Evolutionary conservation across 1,140 invertebrate genomes (phyloP).

Genomic region (Phthorimaea operculella): DNA sequence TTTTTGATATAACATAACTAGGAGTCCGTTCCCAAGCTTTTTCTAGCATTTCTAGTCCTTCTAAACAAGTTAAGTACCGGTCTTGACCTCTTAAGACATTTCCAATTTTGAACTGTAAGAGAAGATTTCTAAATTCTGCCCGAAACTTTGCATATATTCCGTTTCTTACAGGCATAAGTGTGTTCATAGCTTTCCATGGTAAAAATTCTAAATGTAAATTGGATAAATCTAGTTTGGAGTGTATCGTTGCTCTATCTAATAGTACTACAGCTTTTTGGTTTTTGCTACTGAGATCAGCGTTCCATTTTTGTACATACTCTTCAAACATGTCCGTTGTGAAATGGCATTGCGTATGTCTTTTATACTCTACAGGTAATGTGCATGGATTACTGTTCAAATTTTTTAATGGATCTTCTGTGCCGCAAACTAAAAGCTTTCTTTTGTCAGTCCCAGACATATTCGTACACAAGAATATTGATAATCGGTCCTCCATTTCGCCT

Average conservation of each 20-base stretch:
- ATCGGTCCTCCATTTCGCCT: constrained; percentile 7
- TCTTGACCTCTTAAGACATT: neutral
- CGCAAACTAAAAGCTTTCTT: neutral
- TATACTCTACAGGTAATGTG: constrained; percentile 24
- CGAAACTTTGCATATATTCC: neutral
- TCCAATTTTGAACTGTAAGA: neutral
- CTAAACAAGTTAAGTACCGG: neutral
- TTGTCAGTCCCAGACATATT: neutral
- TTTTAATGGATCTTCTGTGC: neutral
- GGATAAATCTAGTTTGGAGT: constrained; percentile 23
- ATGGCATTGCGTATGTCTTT: constrained; percentile 22
- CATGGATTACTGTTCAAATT: neutral
- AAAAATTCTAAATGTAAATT: constrained; percentile 27
- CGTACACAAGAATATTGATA: neutral
- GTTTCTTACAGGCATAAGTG: neutral
- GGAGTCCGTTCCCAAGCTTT: neutral
- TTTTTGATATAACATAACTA: neutral
- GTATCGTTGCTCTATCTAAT: constrained; percentile 24
- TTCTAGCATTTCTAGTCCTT: neutral
- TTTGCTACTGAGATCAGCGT: constrained; percentile 15
- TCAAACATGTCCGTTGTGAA: constrained; percentile 31
- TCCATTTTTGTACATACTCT: constrained; percentile 29
- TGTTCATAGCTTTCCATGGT: constrained; percentile 24
- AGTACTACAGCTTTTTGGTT: constrained; percentile 21
- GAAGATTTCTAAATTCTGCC: neutral